Conservation (phyloP, 2,888 invertebrate genomes). For the Cheilosia grossa region DNA sequence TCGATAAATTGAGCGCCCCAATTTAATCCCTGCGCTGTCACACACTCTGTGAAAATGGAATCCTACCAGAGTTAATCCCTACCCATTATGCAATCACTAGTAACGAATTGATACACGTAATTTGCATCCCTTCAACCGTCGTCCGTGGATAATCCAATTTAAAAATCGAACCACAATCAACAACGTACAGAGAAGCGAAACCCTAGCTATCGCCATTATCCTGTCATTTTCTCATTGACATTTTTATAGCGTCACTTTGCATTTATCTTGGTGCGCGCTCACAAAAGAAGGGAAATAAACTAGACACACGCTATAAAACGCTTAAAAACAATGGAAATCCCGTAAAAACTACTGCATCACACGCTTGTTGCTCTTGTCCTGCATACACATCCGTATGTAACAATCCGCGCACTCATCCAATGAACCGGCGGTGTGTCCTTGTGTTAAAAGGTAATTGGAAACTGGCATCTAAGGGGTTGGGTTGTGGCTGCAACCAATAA, state of each 20-base stretch:
- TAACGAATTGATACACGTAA: slow-evolving; percentile 47
- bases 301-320: slow-evolving; percentile 65
- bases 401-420: slow-evolving; percentile 18
- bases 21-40: background rate
- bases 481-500: slow-evolving; percentile 24
- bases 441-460: slow-evolving; percentile 58
- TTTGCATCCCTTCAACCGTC: slow-evolving; percentile 42
- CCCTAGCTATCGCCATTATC: slow-evolving; percentile 50
- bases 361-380: slow-evolving; percentile 24
- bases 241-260: slow-evolving; percentile 59
- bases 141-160: slow-evolving; percentile 58
- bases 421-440: slow-evolving; percentile 60
- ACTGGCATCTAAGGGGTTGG: slow-evolving; percentile 37
- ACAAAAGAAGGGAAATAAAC: slow-evolving; percentile 56
- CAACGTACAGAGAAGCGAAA: background rate
- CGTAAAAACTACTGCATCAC: slow-evolving; percentile 33
- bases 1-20: background rate
- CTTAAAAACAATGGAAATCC: slow-evolving; percentile 66
- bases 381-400: background rate
- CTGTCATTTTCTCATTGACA: slow-evolving; percentile 69
- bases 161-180: slow-evolving; percentile 51
- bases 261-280: slow-evolving; percentile 37
- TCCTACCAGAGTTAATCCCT: slow-evolving; percentile 11
- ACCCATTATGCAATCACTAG: slow-evolving; percentile 46
- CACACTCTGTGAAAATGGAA: background rate